Evolutionary conservation across 2,797 vertebrate species (phyloP).

Genomic region (Coendou prehensilis): DNA sequence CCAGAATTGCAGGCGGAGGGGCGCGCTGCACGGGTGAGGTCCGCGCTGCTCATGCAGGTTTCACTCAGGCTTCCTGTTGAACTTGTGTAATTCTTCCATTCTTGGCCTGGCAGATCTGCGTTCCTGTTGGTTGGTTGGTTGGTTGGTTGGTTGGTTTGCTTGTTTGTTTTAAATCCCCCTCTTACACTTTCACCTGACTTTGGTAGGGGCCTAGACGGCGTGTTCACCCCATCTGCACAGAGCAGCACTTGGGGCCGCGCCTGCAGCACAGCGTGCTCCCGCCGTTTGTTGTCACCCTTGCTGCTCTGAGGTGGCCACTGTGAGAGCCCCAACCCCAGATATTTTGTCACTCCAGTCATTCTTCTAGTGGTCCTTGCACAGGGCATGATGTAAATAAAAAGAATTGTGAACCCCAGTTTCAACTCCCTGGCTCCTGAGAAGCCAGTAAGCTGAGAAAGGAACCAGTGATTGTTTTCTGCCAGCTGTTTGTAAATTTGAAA

Average conservation of each 20-base stretch:
- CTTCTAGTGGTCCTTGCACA: not conserved
- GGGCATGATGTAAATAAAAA: conserved; percentile 20
- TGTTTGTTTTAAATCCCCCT: not conserved
- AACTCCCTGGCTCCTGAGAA: not conserved
- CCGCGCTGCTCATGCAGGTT: not conserved
- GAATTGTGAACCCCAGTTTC: not conserved
- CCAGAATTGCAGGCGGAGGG: too few relatives aligned
- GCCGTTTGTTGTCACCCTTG: not conserved
- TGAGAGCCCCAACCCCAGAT: not conserved
- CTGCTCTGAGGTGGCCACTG: not conserved
- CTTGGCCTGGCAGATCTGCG: not conserved
- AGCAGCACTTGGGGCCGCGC: not conserved
- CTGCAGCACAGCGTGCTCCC: not conserved
- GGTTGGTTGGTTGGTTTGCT: too few relatives aligned
- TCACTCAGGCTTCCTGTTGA: not conserved
- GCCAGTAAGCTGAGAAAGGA: conserved; percentile 13
- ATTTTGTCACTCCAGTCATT: not conserved
- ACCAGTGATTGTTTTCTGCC: conserved; percentile 25
- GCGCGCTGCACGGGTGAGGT: not conserved
- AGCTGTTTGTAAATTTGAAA: not conserved
- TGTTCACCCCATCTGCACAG: not conserved
- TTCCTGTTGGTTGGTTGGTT: too few relatives aligned
- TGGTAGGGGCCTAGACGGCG: not conserved
- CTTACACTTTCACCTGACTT: not conserved
- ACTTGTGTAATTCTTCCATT: not conserved